Percentiles rank a stretch among this genome's conserved stretches.
Evolutionary conservation across 1,140 invertebrate species (phyloP).

Genomic region (Glossosoma conforme): DNA sequence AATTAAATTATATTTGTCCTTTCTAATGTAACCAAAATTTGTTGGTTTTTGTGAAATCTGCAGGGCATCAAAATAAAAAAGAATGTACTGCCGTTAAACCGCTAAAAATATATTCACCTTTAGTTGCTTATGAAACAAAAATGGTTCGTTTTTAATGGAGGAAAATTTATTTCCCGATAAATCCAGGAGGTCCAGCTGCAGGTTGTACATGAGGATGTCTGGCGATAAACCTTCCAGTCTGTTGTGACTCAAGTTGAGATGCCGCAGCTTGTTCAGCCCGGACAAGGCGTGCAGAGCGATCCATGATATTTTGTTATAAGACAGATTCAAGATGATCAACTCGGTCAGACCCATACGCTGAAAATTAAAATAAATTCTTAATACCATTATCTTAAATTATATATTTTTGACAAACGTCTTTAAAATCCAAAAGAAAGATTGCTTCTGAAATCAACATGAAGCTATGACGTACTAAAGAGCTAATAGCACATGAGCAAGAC

Average conservation of each 20-base stretch:
- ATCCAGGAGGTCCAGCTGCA: slow-evolving; percentile 38
- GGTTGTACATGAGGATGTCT: slow-evolving; percentile 45
- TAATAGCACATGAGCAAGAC: no score
- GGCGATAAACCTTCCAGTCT: slow-evolving; percentile 38
- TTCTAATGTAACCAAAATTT: no score
- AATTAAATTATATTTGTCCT: no score
- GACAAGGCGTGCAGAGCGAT: slow-evolving; percentile 46
- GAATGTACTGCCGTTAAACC: no score
- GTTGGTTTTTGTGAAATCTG: no score
- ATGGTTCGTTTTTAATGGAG: slow-evolving; percentile 41
- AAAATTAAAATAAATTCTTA: slow-evolving; percentile 33
- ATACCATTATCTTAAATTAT: no score
- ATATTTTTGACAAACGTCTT: no score
- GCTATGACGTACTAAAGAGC: no score
- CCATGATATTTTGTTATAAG: slow-evolving; percentile 47
- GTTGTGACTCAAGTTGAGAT: slow-evolving; percentile 43
- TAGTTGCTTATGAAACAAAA: slow-evolving; percentile 42
- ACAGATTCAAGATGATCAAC: slow-evolving; percentile 40
- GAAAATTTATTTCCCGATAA: slow-evolving; percentile 46
- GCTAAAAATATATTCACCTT: slow-evolving; percentile 21
- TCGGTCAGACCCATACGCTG: slow-evolving; percentile 41
- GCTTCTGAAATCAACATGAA: no score
- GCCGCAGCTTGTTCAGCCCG: slow-evolving; percentile 38
- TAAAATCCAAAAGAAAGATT: no score
- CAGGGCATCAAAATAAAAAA: no score